Percentiles rank a stretch among this genome's conserved stretches.
Evolutionary conservation across 2,113 vertebrate species (phyloP).

Genomic region (Sciurus niger): DNA sequence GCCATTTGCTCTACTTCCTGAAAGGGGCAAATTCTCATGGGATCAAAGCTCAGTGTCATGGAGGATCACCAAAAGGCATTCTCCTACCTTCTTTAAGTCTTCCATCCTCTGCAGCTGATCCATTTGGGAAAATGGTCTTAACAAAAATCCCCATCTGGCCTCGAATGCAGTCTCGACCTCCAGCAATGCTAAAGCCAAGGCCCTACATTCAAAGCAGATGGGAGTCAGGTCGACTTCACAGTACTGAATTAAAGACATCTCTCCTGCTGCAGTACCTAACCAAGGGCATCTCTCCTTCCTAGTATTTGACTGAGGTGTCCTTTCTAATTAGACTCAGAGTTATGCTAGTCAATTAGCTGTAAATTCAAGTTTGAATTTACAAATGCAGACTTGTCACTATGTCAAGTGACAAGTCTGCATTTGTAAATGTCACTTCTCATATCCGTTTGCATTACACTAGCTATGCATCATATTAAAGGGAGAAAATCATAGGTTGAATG

Average conservation of each 20-base stretch:
- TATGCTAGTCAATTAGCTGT: not conserved
- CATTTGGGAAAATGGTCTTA: conserved; percentile 97
- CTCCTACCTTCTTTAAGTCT: conserved; percentile 96
- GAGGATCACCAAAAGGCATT: not conserved
- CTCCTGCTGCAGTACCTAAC: not conserved
- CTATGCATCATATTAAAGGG: not conserved
- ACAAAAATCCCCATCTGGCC: conserved; percentile 99
- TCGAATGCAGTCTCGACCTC: conserved; percentile 97
- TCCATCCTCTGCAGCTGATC: conserved; percentile 96
- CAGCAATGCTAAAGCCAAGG: conserved; percentile 98
- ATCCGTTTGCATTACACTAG: not conserved
- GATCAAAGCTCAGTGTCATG: not conserved
- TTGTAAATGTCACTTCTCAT: not conserved
- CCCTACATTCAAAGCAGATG: conserved; percentile 88
- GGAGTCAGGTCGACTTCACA: not conserved
- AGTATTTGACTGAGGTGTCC: not conserved
- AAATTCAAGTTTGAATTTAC: not conserved
- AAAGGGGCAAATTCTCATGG: not conserved
- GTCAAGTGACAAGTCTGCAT: too few relatives aligned
- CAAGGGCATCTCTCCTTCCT: not conserved
- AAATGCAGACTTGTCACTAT: too few relatives aligned
- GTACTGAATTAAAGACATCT: not conserved
- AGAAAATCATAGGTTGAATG: conserved; percentile 43
- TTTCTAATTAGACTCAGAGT: not conserved
- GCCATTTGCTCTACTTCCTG: too few relatives aligned